These are phyloP conservation scores for Silurus asotus DNA, from an alignment of 2,113 vertebrate genomes.

Conservation along the genomic window DNA sequence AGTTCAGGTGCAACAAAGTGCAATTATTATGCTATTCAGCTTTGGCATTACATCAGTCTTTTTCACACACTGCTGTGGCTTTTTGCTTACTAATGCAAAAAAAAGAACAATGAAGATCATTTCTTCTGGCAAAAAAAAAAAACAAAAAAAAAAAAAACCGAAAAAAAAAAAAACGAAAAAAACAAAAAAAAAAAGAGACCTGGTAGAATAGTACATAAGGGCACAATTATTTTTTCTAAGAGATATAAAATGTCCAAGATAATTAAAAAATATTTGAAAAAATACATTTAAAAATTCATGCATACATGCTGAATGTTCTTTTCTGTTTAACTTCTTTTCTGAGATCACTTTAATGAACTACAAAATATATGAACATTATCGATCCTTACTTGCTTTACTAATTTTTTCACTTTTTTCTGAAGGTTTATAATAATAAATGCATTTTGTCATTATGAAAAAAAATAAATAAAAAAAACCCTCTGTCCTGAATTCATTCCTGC, in stretches of 20 bases:
- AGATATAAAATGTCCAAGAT: neutral
- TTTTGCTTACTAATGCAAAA: constrained; percentile 15
- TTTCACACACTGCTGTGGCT: neutral
- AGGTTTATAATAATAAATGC: neutral
- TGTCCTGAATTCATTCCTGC: neutral
- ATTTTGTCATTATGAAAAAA: neutral
- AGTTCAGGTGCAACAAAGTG: neutral
- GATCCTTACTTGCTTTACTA: neutral
- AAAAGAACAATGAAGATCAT: neutral
- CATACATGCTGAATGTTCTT: neutral
- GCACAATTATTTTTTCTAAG: neutral
- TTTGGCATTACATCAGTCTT: neutral
- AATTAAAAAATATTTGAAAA: no score
- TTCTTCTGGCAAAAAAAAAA: no score
- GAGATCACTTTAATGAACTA: neutral
- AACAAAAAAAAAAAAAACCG: no score
- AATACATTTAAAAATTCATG: neutral
- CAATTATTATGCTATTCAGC: neutral
- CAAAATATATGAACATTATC: neutral
- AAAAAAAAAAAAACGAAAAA: no score
- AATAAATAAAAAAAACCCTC: neutral
- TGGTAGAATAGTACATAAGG: neutral
- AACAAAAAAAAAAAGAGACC: neutral
- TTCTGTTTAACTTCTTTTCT: neutral
- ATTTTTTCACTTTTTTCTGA: neutral